Evolutionary conservation across 2,113 vertebrate genomes (phyloP), one percentile per base, ranked within the genome.

Genomic region (Seriola dumerili): DNA sequence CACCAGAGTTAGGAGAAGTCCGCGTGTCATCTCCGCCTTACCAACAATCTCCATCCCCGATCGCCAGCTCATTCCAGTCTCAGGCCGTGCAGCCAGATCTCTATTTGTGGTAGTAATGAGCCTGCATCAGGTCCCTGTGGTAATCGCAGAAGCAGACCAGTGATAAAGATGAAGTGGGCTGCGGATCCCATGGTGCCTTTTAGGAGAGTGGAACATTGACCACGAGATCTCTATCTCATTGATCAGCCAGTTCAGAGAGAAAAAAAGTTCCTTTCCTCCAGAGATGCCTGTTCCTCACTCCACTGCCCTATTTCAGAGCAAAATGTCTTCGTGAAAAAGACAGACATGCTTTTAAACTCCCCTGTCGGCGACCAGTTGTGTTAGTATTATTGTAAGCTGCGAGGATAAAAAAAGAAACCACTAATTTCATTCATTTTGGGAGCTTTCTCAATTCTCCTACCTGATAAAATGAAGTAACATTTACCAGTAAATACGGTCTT

Each of bases 91-190:
- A 86, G 87, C 80, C 84, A 85, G 58, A 82, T 80, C 90, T 91
- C 88, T 89, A 88, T 91, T 92, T 93, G 88, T 71, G 83, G 75
- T 82, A 32, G 89, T 92, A 94, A 92, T 92, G 83, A 91, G 88
- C 78, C 82, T 52, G 78, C 81, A 74, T 79, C 80, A 34, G 66
- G 84, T 89, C 91, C 88, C 92, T 23, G 83, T 1, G 66, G 93
- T 85, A 81, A 69, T 75, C 73, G 67, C 78, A 73, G 67, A 83
- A 73, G 81, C 87, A 84, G 83, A 80, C 74, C 81, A 80, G 78
- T 90, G 92, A 93, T 90, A 91, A 91, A 93, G 90, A 95, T 89
- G 88, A 91, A 94, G 90, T 87, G 75, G 79, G 80, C 69, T 71
- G 81, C 25, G 1, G 71, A 83, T 94, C 89, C 92, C 90, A 70